Evolutionary conservation across 2,113 vertebrate genomes (phyloP), one percentile per base, ranked within the genome.

Genomic region (Glareola pratincola): DNA sequence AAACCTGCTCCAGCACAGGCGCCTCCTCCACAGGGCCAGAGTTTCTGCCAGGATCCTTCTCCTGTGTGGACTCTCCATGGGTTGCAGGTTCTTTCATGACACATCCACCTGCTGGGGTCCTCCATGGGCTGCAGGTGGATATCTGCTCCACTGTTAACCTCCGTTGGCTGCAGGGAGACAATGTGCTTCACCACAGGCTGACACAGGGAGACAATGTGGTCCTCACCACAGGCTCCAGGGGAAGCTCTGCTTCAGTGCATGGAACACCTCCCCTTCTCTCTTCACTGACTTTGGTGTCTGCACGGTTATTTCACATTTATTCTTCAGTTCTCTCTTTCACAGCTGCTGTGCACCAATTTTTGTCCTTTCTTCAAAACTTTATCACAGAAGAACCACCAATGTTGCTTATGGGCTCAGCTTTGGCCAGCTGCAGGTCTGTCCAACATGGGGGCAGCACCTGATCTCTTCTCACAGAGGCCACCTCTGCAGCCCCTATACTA

Each of bases 341-440:
- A 83, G 20, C 8, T 68, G 5, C 32, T 51, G 24, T 17, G 8
- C 36, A 27, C 32, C 1, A 12, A 45, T 56, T 86, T 86, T 54
- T 14, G 17, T 5, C 26, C 22, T 80, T 80, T 66, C 43, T 19
- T 48, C 36, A 41, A 19, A 4, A 14, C 9, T 1, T 36, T 50
- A 9, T n/a, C 14, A 18, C 10, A 43, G 77, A 82, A 23, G 20
- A 34, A 62, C n/a, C 17, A 14, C 22, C 29, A 47, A 13, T 12
- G 8, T 6, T 21, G 13, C 15, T 72, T 36, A 41, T 15, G 14
- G 43, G 4, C 45, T 37, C 10, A 10, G 12, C 16, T 71, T 80
- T 72, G 41, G 27, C 36, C 30, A 30, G 15, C 1, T 6, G 8
- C 0, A 0, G 15, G 41, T 41, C n/a, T 62, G 10, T 62, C 59